Percentiles rank a stretch among this genome's conserved stretches.
Conservation (phyloP, 2,888 invertebrate genomes). For the Lampropteryx suffumata region DNA sequence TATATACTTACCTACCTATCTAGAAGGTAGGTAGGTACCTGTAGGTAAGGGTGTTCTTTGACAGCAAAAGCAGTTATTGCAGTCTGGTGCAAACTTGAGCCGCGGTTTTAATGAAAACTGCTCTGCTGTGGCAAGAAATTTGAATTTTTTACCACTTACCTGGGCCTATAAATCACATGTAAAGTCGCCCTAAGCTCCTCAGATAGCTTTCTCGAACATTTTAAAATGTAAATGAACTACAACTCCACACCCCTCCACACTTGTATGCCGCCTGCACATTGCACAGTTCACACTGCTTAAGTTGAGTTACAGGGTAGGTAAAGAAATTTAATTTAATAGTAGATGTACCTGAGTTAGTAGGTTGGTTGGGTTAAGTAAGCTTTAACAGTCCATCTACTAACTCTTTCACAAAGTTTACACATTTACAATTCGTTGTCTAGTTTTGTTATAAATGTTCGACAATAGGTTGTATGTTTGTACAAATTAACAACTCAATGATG, state of each 20-base stretch:
- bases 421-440: too few relatives aligned
- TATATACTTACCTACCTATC: too few relatives aligned
- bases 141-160: slow-evolving; percentile 80
- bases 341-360: too few relatives aligned
- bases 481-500: too few relatives aligned
- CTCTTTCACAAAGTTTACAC: too few relatives aligned
- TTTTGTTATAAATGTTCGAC: too few relatives aligned
- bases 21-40: not conserved
- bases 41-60: not conserved
- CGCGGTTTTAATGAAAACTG: slow-evolving; percentile 53
- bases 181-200: slow-evolving; percentile 75
- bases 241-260: slow-evolving; percentile 39
- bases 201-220: slow-evolving; percentile 69
- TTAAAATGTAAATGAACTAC: slow-evolving; percentile 77
- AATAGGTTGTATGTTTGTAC: too few relatives aligned
- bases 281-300: too few relatives aligned
- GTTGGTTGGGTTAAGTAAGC: too few relatives aligned
- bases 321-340: too few relatives aligned
- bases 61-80: slow-evolving; percentile 51
- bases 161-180: slow-evolving; percentile 77
- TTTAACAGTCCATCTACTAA: too few relatives aligned
- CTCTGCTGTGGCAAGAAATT: slow-evolving; percentile 58
- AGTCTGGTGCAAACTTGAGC: slow-evolving; percentile 53
- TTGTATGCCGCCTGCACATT: not conserved
- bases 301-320: too few relatives aligned